phyloP scores from a whole-genome alignment of 2,888 invertebrate species.

The Lithophane semibrunnea region DNA sequence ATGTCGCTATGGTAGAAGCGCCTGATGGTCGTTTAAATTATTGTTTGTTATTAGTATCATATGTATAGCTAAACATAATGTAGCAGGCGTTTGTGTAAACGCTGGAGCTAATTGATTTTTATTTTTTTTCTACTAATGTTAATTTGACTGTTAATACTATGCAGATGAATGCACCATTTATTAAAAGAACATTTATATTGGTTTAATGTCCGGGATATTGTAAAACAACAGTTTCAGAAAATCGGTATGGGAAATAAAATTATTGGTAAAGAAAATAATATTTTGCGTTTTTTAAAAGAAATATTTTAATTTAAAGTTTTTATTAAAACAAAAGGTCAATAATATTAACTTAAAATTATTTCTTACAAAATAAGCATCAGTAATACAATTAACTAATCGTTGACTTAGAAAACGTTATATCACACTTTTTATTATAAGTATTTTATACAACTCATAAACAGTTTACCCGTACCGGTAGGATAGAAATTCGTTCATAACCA shows the following conservation, averaged over 20 bases:
- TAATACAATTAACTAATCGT: constrained; percentile 31
- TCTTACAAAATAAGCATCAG: constrained; percentile 43
- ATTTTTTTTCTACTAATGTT: background rate
- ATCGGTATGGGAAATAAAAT: background rate
- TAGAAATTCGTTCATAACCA: background rate
- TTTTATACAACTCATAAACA: constrained; percentile 8
- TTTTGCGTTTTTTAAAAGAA: background rate
- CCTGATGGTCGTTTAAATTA: constrained; percentile 16
- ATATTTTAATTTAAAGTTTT: background rate
- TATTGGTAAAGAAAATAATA: background rate
- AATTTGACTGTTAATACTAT: no score
- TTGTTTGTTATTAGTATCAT: background rate
- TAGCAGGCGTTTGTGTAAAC: constrained; percentile 28
- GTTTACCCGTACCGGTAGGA: constrained; percentile 11
- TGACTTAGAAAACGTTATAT: constrained; percentile 59
- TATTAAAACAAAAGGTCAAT: constrained; percentile 1
- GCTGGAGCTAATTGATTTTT: background rate
- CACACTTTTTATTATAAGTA: constrained; percentile 36
- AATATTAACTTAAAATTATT: constrained; percentile 45
- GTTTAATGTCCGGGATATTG: background rate
- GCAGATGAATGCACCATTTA: background rate
- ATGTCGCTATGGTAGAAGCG: constrained; percentile 10
- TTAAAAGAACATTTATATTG: no score
- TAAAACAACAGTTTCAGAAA: background rate
- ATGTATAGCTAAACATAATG: background rate